phyloP scores from a whole-genome alignment of 1,140 invertebrate species.

The Sinella curviseta region DNA sequence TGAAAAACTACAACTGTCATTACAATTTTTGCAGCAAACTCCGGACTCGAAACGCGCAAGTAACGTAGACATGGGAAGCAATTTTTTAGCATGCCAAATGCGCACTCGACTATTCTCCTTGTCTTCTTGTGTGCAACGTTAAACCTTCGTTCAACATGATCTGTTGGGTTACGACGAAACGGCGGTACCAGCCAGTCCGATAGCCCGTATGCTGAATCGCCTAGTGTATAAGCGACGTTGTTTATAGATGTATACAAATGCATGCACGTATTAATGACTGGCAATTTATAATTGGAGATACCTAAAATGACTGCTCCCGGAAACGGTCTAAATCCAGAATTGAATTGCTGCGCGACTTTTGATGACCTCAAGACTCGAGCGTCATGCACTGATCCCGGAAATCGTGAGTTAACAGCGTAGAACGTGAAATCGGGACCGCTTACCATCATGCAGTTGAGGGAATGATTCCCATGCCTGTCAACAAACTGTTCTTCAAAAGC shows the following conservation, averaged over 20 bases:
- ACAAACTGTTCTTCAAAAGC: constrained; percentile 47
- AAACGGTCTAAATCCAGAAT: constrained; percentile 35
- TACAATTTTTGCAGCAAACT: constrained; percentile 20
- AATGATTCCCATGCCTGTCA: constrained; percentile 50
- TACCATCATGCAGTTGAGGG: constrained; percentile 48
- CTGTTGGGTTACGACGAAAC: constrained; percentile 6
- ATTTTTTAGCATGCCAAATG: constrained; percentile 48
- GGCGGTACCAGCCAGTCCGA: constrained; percentile 44
- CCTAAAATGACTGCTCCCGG: constrained; percentile 33
- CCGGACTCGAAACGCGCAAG: constrained; percentile 31
- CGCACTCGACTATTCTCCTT: constrained; percentile 45
- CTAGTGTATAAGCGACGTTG: too few species aligned
- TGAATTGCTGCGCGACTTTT: constrained; percentile 12
- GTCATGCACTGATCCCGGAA: constrained; percentile 49
- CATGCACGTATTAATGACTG: too few species aligned
- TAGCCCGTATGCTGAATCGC: constrained; percentile 43
- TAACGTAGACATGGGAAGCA: constrained; percentile 49
- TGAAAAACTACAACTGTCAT: constrained; percentile 19
- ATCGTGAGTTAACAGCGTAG: constrained; percentile 47
- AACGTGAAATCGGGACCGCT: constrained; percentile 48
- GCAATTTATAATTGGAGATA: too few species aligned
- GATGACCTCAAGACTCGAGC: constrained; percentile 47
- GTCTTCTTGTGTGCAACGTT: constrained; percentile 40
- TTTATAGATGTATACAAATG: too few species aligned
- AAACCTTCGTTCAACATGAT: neutral